These are phyloP conservation scores for Bellardia pandia DNA, from an alignment of 2,888 invertebrate genomes.

Conservation along the genomic window DNA sequence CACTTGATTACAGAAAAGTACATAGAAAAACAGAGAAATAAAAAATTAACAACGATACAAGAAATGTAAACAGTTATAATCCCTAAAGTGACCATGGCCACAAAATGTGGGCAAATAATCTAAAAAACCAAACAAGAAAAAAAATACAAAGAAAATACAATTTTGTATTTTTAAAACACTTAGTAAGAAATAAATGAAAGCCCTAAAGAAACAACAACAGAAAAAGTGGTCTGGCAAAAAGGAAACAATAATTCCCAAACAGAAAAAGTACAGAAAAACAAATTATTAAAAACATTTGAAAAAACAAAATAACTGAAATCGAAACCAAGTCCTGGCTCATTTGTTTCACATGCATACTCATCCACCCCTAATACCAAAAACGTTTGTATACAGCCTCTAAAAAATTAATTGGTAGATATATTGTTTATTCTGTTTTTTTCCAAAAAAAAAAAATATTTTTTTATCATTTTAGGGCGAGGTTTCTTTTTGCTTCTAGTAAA, in stretches of 20 bases:
- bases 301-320: not conserved
- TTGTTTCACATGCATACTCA: not conserved
- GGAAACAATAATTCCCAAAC: slow-evolving; percentile 41
- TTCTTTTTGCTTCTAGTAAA: slow-evolving; percentile 2
- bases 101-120: slow-evolving; percentile 59
- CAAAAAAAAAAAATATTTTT: not conserved
- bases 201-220: slow-evolving; percentile 26
- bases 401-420: slow-evolving; percentile 58
- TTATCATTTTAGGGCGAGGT: not conserved
- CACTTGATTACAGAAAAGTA: slow-evolving; percentile 33
- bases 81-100: slow-evolving; percentile 70
- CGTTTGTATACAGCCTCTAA: slow-evolving; percentile 27
- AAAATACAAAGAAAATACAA: slow-evolving; percentile 11
- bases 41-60: slow-evolving; percentile 44
- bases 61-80: slow-evolving; percentile 67
- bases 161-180: slow-evolving; percentile 43
- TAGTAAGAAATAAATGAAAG: slow-evolving; percentile 44
- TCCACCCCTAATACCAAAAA: slow-evolving; percentile 30
- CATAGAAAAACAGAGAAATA: slow-evolving; percentile 22
- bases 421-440: not conserved
- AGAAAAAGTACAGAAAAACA: not conserved
- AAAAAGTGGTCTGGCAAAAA: slow-evolving; percentile 16
- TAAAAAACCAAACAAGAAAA: slow-evolving; percentile 15
- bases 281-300: slow-evolving; percentile 45
- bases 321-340: not conserved